These are phyloP conservation scores for Larimichthys polyactis DNA, from an alignment of 2,113 vertebrate genomes.

Conservation along the genomic window DNA sequence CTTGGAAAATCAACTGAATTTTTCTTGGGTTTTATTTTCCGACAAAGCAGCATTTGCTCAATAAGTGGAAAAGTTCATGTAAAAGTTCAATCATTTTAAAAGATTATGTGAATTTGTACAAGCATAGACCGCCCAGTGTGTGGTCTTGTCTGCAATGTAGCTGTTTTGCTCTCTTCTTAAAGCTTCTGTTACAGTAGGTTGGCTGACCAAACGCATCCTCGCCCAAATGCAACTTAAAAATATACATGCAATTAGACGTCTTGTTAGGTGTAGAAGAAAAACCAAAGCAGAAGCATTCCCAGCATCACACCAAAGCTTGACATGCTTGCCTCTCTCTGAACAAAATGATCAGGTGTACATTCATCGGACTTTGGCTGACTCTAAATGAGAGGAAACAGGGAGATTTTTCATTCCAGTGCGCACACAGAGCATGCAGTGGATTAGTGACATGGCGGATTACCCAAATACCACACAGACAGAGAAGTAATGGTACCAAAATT, in stretches of 20 bases:
- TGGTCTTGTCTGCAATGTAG: conserved; percentile 12
- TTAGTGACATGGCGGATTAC: conserved; percentile 35
- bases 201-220: conserved; percentile 9
- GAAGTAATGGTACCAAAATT: conserved; percentile 38
- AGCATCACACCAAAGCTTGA: conserved; percentile 65
- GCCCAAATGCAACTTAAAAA: conserved; percentile 57
- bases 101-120: not conserved
- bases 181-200: conserved; percentile 35
- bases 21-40: not conserved
- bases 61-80: not conserved
- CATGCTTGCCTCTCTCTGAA: conserved; percentile 82
- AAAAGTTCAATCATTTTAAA: not conserved
- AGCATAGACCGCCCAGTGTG: not conserved
- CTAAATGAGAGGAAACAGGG: conserved; percentile 74
- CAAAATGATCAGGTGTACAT: conserved; percentile 82
- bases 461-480: conserved; percentile 4
- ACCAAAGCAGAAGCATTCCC: conserved; percentile 39
- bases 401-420: conserved; percentile 30
- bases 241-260: conserved; percentile 77
- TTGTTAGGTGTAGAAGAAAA: conserved; percentile 45
- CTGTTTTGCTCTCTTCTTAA: conserved; percentile 65
- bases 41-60: not conserved
- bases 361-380: conserved; percentile 77
- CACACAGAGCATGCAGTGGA: conserved; percentile 62
- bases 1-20: not conserved